These are phyloP conservation scores for Lepus americanus DNA, from an alignment of 2,113 vertebrate genomes.

Conservation along the genomic window DNA sequence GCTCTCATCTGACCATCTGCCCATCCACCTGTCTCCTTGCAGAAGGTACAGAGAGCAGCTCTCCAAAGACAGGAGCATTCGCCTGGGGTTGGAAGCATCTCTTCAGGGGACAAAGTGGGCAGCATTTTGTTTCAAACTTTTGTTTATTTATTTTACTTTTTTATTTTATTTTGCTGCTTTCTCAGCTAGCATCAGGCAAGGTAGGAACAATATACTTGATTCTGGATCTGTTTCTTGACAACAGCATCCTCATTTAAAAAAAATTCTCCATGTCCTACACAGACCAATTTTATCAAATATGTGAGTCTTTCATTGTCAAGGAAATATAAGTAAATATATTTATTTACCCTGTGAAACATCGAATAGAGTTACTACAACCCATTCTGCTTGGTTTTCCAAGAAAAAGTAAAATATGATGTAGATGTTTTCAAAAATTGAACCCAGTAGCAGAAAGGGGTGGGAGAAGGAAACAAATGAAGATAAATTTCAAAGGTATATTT, in stretches of 20 bases:
- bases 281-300: background rate
- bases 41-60: background rate
- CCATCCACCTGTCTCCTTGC: background rate
- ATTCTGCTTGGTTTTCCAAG: slow-evolving; percentile 61
- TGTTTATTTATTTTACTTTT: background rate
- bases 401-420: background rate
- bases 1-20: background rate
- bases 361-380: background rate
- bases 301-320: background rate
- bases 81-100: background rate
- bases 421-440: background rate
- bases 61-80: background rate
- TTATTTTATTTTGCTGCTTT: background rate
- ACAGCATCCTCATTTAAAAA: background rate
- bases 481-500: background rate
- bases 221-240: background rate
- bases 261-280: background rate
- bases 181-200: background rate
- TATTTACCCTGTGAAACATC: background rate
- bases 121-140: background rate
- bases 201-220: background rate
- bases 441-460: background rate
- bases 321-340: background rate
- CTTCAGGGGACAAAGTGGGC: background rate
- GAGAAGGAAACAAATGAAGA: background rate